phyloP scores from a whole-genome alignment of 2,888 invertebrate species.

The Ceraclea dissimilis region DNA sequence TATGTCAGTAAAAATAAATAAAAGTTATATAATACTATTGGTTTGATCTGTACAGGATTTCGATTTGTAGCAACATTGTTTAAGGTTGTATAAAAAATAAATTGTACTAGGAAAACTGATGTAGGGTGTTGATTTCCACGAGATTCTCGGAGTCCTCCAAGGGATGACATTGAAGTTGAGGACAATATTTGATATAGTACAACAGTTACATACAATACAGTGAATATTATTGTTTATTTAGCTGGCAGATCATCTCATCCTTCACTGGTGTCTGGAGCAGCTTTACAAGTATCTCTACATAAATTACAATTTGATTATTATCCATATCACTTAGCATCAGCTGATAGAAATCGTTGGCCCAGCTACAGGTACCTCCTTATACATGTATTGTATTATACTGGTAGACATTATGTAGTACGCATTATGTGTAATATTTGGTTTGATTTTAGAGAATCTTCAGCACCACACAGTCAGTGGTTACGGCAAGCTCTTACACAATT shows the following conservation, averaged over 20 bases:
- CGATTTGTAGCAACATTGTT: too few relatives aligned
- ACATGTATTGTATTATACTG: too few relatives aligned
- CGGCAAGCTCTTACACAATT: conserved; percentile 76
- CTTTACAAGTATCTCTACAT: conserved; percentile 83
- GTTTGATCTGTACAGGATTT: too few relatives aligned
- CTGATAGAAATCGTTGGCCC: conserved; percentile 85
- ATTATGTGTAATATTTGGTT: too few relatives aligned
- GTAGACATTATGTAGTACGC: neutral
- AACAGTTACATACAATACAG: too few relatives aligned
- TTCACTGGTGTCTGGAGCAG: conserved; percentile 80
- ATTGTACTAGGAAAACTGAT: too few relatives aligned
- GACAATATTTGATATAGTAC: too few relatives aligned
- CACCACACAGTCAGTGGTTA: conserved; percentile 79
- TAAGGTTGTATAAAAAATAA: too few relatives aligned
- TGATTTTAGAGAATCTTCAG: conserved; percentile 57
- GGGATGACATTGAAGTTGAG: too few relatives aligned
- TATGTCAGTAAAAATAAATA: neutral
- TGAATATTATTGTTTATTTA: too few relatives aligned
- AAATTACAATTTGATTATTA: conserved; percentile 90
- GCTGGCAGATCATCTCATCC: conserved; percentile 81
- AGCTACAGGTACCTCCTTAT: conserved; percentile 47
- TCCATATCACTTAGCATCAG: conserved; percentile 90
- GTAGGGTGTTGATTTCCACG: too few relatives aligned
- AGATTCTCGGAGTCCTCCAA: too few relatives aligned
- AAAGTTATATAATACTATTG: neutral